A percentile compares a stretch with the other conserved stretches of the same genome.
phyloP scores from a whole-genome alignment of 1,140 invertebrate species.

The Anastrepha obliqua region DNA sequence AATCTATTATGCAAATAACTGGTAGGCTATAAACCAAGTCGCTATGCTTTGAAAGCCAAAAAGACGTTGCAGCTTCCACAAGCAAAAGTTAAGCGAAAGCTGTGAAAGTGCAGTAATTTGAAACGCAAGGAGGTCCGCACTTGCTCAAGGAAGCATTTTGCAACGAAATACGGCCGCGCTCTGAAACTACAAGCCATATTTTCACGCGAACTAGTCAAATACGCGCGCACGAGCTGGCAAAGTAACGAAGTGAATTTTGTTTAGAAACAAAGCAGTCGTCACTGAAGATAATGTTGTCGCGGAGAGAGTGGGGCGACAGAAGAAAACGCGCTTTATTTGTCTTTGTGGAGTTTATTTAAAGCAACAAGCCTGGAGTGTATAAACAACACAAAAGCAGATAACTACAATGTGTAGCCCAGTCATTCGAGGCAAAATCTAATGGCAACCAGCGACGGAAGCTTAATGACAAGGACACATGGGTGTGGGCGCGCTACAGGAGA shows the following conservation, averaged over 20 bases:
- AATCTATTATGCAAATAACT: neutral
- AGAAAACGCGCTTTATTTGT: neutral
- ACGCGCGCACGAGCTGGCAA: neutral
- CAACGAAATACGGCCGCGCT: too few relatives aligned
- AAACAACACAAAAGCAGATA: neutral
- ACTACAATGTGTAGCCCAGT: neutral
- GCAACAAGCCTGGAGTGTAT: slow-evolving; percentile 28
- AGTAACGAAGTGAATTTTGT: neutral
- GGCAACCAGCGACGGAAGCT: slow-evolving; percentile 3
- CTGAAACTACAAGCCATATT: neutral
- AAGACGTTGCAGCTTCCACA: neutral
- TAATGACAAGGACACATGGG: neutral
- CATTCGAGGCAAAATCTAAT: neutral
- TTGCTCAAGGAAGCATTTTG: too few relatives aligned
- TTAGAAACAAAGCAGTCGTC: neutral
- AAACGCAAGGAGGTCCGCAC: neutral
- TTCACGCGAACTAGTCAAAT: neutral
- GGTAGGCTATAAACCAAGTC: neutral
- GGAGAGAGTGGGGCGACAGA: neutral
- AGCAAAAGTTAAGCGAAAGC: slow-evolving; percentile 6
- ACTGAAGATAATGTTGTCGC: neutral
- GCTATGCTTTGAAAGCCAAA: neutral
- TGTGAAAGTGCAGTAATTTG: neutral
- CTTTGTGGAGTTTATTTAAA: slow-evolving; percentile 34
- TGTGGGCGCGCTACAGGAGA: neutral